Evolutionary conservation across 1,140 invertebrate species (phyloP).

Genomic region (Protaetia brevitarsis): DNA sequence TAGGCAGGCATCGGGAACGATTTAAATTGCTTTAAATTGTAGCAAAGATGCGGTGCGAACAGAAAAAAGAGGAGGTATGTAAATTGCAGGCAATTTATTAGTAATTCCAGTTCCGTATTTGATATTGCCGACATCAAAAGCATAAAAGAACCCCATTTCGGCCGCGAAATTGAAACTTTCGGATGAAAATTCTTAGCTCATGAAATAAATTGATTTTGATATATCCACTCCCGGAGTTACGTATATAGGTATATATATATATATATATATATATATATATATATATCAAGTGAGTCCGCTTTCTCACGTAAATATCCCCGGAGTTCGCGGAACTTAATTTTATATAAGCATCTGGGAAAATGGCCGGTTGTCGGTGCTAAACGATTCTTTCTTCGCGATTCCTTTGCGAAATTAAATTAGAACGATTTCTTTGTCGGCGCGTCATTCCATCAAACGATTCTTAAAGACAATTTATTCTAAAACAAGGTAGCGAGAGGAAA

Average conservation of each 20-base stretch:
- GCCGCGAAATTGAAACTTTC: not conserved
- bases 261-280: too few species aligned
- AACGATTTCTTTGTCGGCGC: too few species aligned
- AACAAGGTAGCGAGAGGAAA: too few species aligned
- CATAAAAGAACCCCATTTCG: slow-evolving; percentile 1
- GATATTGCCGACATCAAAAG: not conserved
- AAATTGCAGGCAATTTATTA: slow-evolving; percentile 10
- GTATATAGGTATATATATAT: too few species aligned
- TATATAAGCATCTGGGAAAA: slow-evolving; percentile 12
- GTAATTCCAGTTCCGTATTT: not conserved
- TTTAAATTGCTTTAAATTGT: slow-evolving; percentile 5
- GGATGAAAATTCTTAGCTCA: not conserved
- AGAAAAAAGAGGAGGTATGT: slow-evolving; percentile 3
- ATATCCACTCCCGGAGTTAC: too few species aligned
- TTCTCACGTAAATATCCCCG: not conserved
- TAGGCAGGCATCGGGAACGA: too few species aligned
- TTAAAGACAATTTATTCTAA: too few species aligned
- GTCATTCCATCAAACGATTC: too few species aligned
- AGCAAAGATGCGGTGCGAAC: not conserved
- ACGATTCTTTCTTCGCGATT: not conserved
- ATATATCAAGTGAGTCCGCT: not conserved
- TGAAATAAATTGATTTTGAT: not conserved
- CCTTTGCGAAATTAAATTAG: too few species aligned
- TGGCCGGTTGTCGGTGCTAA: not conserved
- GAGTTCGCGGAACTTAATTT: not conserved